Evolutionary conservation across 2,888 invertebrate species (phyloP).

Genomic region (Conus canariensis): DNA sequence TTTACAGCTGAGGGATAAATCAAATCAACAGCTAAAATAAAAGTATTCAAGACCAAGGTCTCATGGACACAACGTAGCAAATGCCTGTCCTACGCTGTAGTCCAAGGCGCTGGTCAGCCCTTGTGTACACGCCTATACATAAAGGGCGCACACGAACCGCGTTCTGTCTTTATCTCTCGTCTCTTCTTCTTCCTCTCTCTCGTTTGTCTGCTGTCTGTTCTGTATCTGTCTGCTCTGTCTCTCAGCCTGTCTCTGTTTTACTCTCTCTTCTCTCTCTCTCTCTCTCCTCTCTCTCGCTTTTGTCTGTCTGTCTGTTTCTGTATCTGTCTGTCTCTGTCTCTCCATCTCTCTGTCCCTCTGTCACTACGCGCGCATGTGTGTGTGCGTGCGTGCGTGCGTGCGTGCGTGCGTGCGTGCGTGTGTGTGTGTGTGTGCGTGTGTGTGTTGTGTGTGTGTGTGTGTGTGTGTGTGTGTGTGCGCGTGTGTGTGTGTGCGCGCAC

Average conservation of each 20-base stretch:
- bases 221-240: not conserved
- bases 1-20: too few relatives aligned
- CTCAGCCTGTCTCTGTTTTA: not conserved
- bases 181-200: not conserved
- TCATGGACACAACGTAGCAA: too few relatives aligned
- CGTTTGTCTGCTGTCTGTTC: not conserved
- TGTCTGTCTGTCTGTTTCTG: not conserved
- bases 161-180: not conserved
- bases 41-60: too few relatives aligned
- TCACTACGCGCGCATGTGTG: not conserved
- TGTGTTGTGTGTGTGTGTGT: slow-evolving; percentile 5
- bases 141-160: too few relatives aligned
- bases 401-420: not conserved
- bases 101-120: too few relatives aligned
- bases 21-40: too few relatives aligned
- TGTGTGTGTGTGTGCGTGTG: not conserved
- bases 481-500: not conserved
- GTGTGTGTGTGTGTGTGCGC: not conserved
- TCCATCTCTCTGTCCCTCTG: not conserved
- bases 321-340: not conserved
- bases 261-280: too few relatives aligned
- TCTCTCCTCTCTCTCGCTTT: not conserved
- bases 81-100: too few relatives aligned
- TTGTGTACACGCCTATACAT: too few relatives aligned
- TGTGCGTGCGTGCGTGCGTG: not conserved